Conservation (phyloP, 2,888 invertebrate genomes). For the Choristoneura rosaceana region DNA sequence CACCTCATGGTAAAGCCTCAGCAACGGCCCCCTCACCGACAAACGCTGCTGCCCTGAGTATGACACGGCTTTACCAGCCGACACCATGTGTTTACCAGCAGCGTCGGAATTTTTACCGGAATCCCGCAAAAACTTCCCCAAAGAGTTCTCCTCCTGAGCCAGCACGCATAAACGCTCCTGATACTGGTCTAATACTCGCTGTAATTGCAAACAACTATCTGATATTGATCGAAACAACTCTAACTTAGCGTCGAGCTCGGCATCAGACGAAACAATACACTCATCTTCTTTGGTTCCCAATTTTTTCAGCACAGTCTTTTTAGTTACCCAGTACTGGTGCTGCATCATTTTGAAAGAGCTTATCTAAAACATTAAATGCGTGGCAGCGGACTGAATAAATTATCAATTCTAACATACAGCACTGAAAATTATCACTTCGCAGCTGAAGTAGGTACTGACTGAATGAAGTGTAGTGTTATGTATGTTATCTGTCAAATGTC, state of each 20-base stretch:
- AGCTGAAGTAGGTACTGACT: not conserved
- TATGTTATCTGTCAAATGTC: conserved; percentile 18
- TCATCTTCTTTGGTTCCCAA: conserved; percentile 99
- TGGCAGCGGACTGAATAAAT: conserved; percentile 37
- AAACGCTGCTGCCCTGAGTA: conserved; percentile 97
- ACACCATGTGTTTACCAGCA: conserved; percentile 85
- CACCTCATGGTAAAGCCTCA: conserved; percentile 97
- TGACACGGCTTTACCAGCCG: conserved; percentile 93
- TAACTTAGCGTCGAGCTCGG: conserved; percentile 98
- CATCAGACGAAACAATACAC: conserved; percentile 97
- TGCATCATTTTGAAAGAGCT: conserved; percentile 87
- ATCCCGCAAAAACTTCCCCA: conserved; percentile 97
- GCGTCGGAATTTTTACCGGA: conserved; percentile 96
- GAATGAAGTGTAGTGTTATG: not conserved
- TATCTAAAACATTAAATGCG: conserved; percentile 32
- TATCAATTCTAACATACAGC: conserved; percentile 15
- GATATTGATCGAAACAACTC: conserved; percentile 97
- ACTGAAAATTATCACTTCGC: conserved; percentile 29
- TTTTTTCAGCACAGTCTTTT: conserved; percentile 96
- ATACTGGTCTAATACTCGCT: conserved; percentile 95
- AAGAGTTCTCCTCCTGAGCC: conserved; percentile 97
- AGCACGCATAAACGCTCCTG: conserved; percentile 96
- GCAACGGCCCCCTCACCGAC: conserved; percentile 93
- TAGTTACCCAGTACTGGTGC: conserved; percentile 99
- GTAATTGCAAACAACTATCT: conserved; percentile 94